These are phyloP conservation scores for Todus mexicanus DNA, from an alignment of 2,797 vertebrate genomes.

Conservation along the genomic window DNA sequence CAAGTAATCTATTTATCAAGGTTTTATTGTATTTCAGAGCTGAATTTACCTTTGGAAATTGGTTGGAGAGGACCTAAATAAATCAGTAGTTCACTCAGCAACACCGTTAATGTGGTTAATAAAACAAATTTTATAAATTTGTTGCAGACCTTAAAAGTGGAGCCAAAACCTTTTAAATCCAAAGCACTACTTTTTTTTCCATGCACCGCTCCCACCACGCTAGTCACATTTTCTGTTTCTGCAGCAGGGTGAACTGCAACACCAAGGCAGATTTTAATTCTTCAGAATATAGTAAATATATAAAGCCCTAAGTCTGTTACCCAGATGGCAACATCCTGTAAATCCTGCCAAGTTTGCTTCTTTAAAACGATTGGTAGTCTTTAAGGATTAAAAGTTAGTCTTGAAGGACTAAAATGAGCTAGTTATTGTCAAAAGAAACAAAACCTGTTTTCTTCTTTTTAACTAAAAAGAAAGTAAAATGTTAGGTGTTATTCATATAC, in stretches of 20 bases:
- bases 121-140: conserved; percentile 43
- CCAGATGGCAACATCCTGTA: conserved; percentile 5
- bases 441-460: neutral
- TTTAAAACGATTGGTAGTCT: neutral
- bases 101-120: conserved; percentile 6
- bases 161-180: conserved; percentile 7
- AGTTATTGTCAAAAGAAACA: neutral
- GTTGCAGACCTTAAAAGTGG: neutral
- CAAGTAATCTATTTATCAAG: conserved; percentile 26
- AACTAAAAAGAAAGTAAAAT: neutral
- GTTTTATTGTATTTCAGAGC: conserved; percentile 37
- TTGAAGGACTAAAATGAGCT: neutral
- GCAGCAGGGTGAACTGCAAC: neutral
- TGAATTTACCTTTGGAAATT: conserved; percentile 5
- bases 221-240: neutral
- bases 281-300: neutral
- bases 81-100: conserved; percentile 31
- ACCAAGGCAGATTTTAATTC: neutral
- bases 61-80: conserved; percentile 19
- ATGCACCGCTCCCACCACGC: neutral
- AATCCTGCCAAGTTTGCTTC: neutral
- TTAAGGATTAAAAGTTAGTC: neutral
- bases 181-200: neutral
- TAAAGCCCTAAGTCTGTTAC: neutral
- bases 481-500: neutral